phyloP scores from a whole-genome alignment of 2,797 vertebrate genomes.

The Brachyalestes nurse region DNA sequence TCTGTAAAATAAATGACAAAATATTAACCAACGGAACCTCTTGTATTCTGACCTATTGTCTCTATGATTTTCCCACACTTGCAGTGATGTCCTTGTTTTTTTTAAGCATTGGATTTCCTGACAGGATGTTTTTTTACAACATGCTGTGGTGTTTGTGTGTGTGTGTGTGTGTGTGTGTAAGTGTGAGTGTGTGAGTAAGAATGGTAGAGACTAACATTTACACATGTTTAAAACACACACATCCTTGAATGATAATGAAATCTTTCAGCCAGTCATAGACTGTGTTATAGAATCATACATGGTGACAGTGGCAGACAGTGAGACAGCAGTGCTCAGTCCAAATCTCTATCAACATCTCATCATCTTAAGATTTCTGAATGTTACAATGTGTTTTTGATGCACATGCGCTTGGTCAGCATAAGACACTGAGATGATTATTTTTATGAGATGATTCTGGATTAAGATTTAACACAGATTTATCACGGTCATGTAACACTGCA shows the following conservation, averaged over 20 bases:
- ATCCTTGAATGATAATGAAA: constrained; percentile 6
- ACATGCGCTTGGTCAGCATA: background rate
- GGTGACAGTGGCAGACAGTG: background rate
- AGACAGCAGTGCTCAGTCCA: background rate
- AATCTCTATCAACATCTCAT: background rate
- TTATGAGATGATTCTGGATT: constrained; percentile 11
- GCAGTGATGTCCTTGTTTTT: constrained; percentile 63
- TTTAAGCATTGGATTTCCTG: constrained; percentile 80
- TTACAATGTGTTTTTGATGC: background rate
- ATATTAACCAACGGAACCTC: constrained; percentile 21
- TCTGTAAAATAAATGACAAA: constrained; percentile 23
- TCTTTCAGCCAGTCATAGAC: background rate
- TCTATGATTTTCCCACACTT: constrained; percentile 45
- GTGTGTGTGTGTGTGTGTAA: constrained; percentile 39
- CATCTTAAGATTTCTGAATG: background rate
- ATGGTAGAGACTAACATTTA: constrained; percentile 6
- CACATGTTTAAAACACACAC: background rate
- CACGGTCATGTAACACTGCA: background rate
- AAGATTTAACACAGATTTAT: background rate
- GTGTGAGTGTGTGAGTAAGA: constrained; percentile 3
- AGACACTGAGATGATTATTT: background rate
- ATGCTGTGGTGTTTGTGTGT: constrained; percentile 32
- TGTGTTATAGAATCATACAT: background rate
- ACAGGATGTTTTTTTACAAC: constrained; percentile 82
- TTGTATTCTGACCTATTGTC: constrained; percentile 38